Conservation (phyloP, 2,113 vertebrate genomes). For the Onychostruthus taczanowskii region DNA sequence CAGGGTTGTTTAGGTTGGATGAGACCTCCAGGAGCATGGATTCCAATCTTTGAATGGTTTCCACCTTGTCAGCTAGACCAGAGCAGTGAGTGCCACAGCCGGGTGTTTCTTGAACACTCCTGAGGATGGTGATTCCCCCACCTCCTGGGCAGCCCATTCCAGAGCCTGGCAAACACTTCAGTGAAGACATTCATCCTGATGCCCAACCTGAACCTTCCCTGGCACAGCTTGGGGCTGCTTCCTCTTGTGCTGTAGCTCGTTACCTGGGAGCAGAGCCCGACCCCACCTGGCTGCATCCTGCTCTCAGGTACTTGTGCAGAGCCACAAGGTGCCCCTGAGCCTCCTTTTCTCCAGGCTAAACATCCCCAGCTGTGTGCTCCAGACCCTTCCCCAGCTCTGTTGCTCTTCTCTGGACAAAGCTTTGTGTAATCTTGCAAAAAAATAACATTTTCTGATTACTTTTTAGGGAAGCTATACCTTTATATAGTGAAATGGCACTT, state of each 20-base stretch:
- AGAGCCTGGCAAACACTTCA: not conserved
- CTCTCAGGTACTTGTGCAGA: not conserved
- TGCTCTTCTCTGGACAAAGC: not conserved
- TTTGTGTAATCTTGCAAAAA: not conserved
- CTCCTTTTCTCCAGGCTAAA: not conserved
- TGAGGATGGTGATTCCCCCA: not conserved
- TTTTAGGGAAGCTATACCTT: not conserved
- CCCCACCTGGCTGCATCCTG: not conserved
- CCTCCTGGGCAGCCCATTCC: not conserved
- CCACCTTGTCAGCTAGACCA: not conserved
- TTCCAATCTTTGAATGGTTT: not conserved
- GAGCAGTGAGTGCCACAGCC: not conserved
- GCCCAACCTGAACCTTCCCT: not conserved
- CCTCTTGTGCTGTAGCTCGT: not conserved
- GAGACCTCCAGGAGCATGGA: not conserved
- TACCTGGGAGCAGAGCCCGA: rapidly evolving
- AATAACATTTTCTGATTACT: not conserved
- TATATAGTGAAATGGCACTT: not conserved
- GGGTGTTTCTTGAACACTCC: not conserved
- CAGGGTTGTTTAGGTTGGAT: not conserved
- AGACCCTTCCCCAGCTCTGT: not conserved
- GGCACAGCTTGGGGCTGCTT: not conserved
- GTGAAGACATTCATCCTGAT: not conserved
- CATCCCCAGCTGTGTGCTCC: not conserved
- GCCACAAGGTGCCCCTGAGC: not conserved